Evolutionary conservation across 2,888 invertebrate genomes (phyloP).

Genomic region (Hydrotaea diabolus): DNA sequence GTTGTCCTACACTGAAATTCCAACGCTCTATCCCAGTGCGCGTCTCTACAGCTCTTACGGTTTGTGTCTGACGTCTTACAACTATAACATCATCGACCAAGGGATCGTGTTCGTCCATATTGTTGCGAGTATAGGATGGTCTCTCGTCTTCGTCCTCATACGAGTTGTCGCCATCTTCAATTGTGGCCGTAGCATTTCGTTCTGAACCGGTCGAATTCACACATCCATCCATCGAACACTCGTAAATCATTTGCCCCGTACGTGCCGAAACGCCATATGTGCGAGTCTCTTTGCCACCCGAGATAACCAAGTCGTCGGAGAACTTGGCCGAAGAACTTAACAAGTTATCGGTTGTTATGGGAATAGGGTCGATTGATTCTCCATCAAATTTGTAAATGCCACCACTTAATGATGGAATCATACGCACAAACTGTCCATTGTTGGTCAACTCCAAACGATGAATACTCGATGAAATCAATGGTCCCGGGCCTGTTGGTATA

Average conservation of each 20-base stretch:
- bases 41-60: conserved; percentile 94
- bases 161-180: conserved; percentile 46
- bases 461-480: conserved; percentile 93
- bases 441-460: conserved; percentile 92
- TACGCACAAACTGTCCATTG: conserved; percentile 91
- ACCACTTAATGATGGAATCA: conserved; percentile 96
- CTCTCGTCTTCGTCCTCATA: conserved; percentile 56
- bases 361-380: conserved; percentile 91
- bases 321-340: conserved; percentile 93
- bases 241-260: conserved; percentile 88
- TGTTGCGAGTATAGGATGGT: conserved; percentile 64
- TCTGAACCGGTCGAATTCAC: conserved; percentile 84
- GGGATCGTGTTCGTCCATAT: conserved; percentile 74
- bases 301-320: conserved; percentile 91
- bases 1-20: conserved; percentile 97
- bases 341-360: conserved; percentile 92
- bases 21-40: conserved; percentile 92
- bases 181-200: conserved; percentile 41
- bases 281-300: conserved; percentile 92
- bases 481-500: conserved; percentile 87
- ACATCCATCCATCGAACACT: conserved; percentile 89
- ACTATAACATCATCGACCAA: conserved; percentile 85
- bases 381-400: conserved; percentile 95
- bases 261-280: conserved; percentile 92
- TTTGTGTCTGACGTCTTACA: conserved; percentile 91